A percentile compares a stretch with the other conserved stretches of the same genome.
phyloP scores from a whole-genome alignment of 2,113 vertebrate species.

The Mohoua ochrocephala region DNA sequence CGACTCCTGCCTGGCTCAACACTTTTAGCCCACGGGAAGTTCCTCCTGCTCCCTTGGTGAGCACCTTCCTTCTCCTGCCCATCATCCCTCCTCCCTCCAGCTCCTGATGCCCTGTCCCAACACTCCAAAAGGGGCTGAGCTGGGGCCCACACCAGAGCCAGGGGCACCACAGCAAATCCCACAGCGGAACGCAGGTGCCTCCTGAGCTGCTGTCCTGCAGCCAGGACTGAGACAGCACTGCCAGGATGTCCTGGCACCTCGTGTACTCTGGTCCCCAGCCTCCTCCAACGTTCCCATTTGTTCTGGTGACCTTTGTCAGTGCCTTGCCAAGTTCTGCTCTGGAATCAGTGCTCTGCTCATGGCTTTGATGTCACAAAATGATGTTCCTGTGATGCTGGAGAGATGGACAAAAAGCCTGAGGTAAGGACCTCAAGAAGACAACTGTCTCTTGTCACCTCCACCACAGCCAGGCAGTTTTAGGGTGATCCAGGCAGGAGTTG shows the following conservation, averaged over 20 bases:
- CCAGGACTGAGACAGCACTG: neutral
- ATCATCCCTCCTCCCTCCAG: neutral
- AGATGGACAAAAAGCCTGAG: neutral
- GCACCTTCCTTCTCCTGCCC: neutral
- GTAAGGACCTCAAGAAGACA: neutral
- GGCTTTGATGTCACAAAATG: neutral
- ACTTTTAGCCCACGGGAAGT: accelerated
- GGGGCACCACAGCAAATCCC: neutral
- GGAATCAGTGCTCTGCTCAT: neutral
- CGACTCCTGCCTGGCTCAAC: constrained; percentile 72
- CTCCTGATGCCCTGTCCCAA: neutral
- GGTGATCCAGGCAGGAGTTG: constrained; percentile 59
- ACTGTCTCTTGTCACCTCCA: neutral
- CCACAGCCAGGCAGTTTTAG: neutral
- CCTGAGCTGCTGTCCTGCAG: too few species aligned
- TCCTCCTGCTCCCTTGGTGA: accelerated
- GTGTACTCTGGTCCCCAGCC: accelerated
- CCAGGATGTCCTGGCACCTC: neutral
- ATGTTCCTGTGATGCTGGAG: neutral
- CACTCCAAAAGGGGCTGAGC: neutral
- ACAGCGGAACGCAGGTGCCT: accelerated
- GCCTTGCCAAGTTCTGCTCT: neutral
- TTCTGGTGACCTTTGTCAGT: neutral
- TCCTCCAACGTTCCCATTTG: accelerated
- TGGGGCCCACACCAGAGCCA: neutral